Evolutionary conservation across 92 coral and sea anemone genomes (phyloP).

Genomic region (Epizoanthus stellaris): DNA sequence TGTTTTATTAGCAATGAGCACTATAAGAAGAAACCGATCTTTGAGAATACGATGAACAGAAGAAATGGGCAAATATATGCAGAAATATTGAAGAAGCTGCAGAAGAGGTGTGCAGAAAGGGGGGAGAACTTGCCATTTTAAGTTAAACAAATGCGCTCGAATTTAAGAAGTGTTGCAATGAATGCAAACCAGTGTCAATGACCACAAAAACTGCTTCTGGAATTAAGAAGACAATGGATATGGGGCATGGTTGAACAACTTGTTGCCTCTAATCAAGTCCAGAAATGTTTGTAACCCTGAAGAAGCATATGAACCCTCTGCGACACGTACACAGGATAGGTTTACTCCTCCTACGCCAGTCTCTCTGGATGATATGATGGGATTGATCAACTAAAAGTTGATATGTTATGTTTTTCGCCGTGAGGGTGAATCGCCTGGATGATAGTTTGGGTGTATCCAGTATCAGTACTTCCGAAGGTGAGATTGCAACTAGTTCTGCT

Average conservation of each 20-base stretch:
- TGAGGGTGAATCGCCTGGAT: neutral
- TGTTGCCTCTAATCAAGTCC: constrained; percentile 15
- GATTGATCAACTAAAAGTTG: neutral
- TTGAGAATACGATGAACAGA: too few relatives aligned
- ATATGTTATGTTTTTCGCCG: too few relatives aligned
- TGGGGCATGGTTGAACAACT: constrained; percentile 28
- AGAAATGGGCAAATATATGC: too few relatives aligned
- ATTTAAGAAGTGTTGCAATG: too few relatives aligned
- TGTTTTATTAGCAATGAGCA: constrained; percentile 18
- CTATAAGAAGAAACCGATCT: neutral
- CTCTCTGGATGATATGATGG: neutral
- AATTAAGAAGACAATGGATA: neutral
- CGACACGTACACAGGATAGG: neutral
- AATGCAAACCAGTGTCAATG: too few relatives aligned
- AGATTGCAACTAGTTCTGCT: neutral
- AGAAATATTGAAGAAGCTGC: too few relatives aligned
- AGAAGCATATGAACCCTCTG: constrained; percentile 16
- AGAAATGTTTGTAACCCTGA: constrained; percentile 24
- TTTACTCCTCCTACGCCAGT: neutral
- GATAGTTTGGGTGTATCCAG: neutral
- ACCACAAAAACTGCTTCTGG: too few relatives aligned
- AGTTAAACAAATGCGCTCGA: too few relatives aligned
- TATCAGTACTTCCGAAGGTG: neutral
- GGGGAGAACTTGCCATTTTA: too few relatives aligned
- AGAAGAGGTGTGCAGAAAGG: too few relatives aligned